These are phyloP conservation scores for Hypsibius dujardini DNA, from an alignment of 1,140 invertebrate genomes.

Conservation along the genomic window DNA sequence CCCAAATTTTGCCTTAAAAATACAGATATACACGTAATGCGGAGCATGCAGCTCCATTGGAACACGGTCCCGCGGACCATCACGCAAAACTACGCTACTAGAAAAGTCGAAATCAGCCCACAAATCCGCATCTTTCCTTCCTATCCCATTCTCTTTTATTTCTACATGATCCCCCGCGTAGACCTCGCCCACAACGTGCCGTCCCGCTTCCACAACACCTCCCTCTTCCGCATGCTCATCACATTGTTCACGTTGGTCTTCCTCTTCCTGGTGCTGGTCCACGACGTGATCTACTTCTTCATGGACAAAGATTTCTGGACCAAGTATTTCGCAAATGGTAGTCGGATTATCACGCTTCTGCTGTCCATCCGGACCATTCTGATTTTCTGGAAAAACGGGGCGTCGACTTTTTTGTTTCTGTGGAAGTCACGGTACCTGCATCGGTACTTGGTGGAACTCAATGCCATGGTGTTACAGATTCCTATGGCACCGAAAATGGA, in stretches of 20 bases:
- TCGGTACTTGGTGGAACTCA: neutral
- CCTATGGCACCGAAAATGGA: neutral
- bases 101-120: neutral
- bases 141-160: neutral
- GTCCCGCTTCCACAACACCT: neutral
- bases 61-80: too few species aligned
- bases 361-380: neutral
- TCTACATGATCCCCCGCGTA: neutral
- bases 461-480: neutral
- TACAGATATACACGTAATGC: too few species aligned
- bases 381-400: neutral
- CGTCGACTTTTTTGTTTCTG: neutral
- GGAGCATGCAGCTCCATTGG: too few species aligned
- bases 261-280: neutral
- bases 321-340: neutral
- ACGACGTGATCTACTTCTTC: conserved; percentile 6
- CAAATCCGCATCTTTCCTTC: neutral
- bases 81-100: too few species aligned
- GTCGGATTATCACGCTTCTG: neutral
- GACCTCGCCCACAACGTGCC: neutral
- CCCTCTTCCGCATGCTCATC: neutral
- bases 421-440: neutral
- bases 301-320: conserved; percentile 1
- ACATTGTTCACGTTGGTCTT: neutral
- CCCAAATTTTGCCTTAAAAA: too few species aligned